Evolutionary conservation across 2,113 vertebrate genomes (phyloP).

Genomic region (Nipponia nippon): DNA sequence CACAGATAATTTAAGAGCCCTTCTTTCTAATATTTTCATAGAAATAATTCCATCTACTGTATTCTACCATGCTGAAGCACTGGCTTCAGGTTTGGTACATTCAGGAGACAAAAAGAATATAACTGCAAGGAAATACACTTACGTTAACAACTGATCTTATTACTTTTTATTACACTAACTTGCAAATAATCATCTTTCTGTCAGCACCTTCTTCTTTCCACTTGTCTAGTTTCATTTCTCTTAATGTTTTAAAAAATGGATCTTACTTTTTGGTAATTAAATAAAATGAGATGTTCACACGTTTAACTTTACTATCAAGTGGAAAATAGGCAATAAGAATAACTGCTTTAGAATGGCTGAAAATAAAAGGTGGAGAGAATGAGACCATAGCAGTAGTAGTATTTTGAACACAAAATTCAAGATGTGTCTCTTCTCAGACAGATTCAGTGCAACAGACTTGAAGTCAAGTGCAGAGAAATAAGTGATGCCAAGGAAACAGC

Average conservation of each 20-base stretch:
- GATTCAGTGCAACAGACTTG: background rate
- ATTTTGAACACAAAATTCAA: background rate
- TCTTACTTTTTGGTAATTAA: conserved; percentile 16
- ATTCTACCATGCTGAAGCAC: background rate
- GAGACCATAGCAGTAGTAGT: background rate
- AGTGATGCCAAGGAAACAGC: background rate
- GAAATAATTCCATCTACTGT: background rate
- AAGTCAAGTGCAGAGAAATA: background rate
- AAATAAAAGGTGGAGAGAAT: background rate
- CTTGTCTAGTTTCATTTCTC: background rate
- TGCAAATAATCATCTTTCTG: background rate
- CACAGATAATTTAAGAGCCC: background rate
- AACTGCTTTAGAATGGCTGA: background rate
- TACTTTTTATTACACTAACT: conserved; percentile 6
- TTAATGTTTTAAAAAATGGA: background rate
- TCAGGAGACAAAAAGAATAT: background rate
- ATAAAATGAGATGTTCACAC: background rate
- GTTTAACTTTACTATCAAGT: background rate
- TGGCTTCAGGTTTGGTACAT: background rate
- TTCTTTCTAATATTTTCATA: background rate
- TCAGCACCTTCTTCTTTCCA: background rate
- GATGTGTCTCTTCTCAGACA: background rate
- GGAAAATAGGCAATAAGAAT: background rate
- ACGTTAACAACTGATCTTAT: background rate
- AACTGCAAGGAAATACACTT: background rate